phyloP scores from a whole-genome alignment of 2,888 invertebrate species.

The Agapostemon virescens region DNA sequence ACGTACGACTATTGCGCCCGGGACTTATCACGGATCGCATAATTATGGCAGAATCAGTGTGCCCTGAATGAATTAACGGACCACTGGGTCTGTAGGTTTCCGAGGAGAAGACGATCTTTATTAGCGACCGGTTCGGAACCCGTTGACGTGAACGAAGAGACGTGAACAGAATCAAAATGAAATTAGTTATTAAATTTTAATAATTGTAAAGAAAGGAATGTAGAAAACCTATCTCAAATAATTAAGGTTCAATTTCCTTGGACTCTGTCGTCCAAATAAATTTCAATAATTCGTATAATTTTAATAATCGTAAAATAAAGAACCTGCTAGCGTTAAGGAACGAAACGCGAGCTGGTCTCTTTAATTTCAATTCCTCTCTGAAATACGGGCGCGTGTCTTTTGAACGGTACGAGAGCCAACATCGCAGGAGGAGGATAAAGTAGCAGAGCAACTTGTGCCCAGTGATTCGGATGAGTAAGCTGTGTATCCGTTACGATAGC shows the following conservation, averaged over 20 bases:
- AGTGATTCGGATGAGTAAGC: conserved; percentile 23
- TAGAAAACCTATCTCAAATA: no score
- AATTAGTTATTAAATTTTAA: no score
- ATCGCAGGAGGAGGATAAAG: background rate
- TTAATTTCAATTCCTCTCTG: background rate
- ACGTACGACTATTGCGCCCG: conserved; percentile 38
- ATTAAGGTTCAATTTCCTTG: no score
- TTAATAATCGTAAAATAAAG: no score
- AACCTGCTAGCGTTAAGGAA: no score
- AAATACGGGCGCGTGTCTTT: no score
- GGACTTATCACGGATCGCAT: conserved; percentile 50
- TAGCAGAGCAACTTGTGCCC: background rate
- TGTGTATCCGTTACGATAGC: conserved; percentile 1
- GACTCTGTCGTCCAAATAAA: no score
- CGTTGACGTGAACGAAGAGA: background rate
- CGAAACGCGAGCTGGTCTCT: background rate
- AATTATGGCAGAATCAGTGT: conserved; percentile 56
- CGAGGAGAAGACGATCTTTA: conserved; percentile 26
- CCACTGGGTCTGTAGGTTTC: background rate
- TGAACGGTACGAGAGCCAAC: background rate
- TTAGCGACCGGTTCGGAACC: conserved; percentile 7
- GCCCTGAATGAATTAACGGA: conserved; percentile 42
- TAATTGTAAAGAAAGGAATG: no score
- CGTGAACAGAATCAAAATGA: conserved; percentile 9
- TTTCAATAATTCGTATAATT: no score